Conservation (phyloP, 2,888 invertebrate species). For the Zelleria hepariella region DNA sequence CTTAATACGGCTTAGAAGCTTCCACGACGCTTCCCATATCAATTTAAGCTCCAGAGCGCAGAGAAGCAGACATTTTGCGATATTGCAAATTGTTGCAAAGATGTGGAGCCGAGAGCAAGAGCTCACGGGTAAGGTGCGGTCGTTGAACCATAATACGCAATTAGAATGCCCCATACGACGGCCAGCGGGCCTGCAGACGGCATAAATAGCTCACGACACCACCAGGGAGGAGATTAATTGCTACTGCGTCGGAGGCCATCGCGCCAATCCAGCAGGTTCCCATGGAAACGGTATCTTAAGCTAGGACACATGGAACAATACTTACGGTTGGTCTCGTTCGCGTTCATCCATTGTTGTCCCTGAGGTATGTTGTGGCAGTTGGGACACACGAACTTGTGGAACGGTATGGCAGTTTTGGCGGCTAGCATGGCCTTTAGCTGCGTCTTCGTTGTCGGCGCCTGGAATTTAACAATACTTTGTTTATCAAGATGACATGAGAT, state of each 20-base stretch:
- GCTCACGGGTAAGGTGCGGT: conserved; percentile 41
- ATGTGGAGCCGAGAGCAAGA: conserved; percentile 25
- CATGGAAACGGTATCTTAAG: not conserved
- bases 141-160: conserved; percentile 67
- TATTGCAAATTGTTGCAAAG: conserved; percentile 41
- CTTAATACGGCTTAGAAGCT: not conserved
- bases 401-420: conserved; percentile 87
- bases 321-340: conserved; percentile 76
- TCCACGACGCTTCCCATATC: not conserved
- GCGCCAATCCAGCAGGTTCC: not conserved
- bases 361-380: conserved; percentile 91
- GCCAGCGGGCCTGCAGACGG: conserved; percentile 46
- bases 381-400: conserved; percentile 91
- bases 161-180: conserved; percentile 67
- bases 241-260: conserved; percentile 28
- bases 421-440: conserved; percentile 80
- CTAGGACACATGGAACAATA: conserved; percentile 8
- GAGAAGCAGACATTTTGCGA: conserved; percentile 24
- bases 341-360: conserved; percentile 86
- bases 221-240: conserved; percentile 51
- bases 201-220: conserved; percentile 61
- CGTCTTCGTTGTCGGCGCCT: conserved; percentile 82
- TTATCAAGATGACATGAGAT: no score
- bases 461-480: conserved; percentile 21
- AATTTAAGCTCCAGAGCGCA: not conserved